Base-by-base conservation (phyloP, 2,888 invertebrate species). In the Watsonalla binaria region DNA sequence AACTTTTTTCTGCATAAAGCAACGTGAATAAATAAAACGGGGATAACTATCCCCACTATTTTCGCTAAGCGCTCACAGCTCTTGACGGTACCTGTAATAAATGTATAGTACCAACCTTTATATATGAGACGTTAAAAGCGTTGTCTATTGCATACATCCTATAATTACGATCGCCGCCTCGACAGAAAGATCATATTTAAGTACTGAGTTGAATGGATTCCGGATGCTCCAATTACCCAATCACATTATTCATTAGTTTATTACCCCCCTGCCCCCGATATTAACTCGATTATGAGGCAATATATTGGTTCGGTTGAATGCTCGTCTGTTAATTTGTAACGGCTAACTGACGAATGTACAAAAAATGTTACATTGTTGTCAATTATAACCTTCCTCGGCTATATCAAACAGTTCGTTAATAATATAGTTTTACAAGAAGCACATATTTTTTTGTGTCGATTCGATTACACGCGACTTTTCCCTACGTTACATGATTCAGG, bases 181-280 rank as follows among this genome's bases (percentile, higher is more conserved):
- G 83, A 82, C 77, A 75, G 72, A 78, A 76, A 72, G 69, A 67
- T 61, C 72, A 66, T 57, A 64, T 70, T 76, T 69, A 58, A 24
- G 24, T 24, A 24, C 24, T 24, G 24, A 24, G 24, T 62, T 59
- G 70, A 73, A 70, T 62, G 64, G 69, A 59, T 65, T 66, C 80
- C 83, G 86, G 85, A 86, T 84, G 78, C 69, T 66, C 73, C 80
- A 80, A 84, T 88, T 84, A 86, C 75, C 72, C 74, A 75, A 82
- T 84, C 84, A 82, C 80, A 85, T 85, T 78, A 81, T 78, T 82
- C 78, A 84, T 84, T 76, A 80, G 69, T 82, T 86, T 86, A 86
- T 85, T 78, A 76, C 72, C 63, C 62, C 63, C 66, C 67, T 74
- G 71, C 74, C 70, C 49, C 49, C 37, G 14, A 37, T 74, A 72